Evolutionary conservation across 1,140 invertebrate genomes (phyloP), one percentile per base, ranked within the genome.

Genomic region (Tachypleus tridentatus): DNA sequence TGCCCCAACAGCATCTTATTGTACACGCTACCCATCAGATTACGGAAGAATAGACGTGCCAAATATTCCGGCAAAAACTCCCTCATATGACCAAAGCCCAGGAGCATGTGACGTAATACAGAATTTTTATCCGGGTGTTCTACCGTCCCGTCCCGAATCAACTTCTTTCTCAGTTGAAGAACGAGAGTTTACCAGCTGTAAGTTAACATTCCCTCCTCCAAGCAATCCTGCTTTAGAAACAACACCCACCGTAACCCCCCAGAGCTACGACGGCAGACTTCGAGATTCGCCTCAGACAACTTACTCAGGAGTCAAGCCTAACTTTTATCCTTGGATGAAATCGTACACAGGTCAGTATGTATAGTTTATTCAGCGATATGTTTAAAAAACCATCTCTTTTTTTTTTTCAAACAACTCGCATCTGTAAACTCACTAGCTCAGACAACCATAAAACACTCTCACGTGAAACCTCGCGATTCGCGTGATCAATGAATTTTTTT

Each of bases 291-390:
- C 51, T 52, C 51, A 48, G 49, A 51, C 9, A 48, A 51, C 50
- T 48, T 60, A 57, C 57, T 59, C 51, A 49, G 48, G 49, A 48
- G 51, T 51, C n/a, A 56, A 51, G 53, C 47, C 61, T n/a, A 66
- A 58, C 56, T 71, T 62, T 51, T 71, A 65, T 64, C 69, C 70
- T n/a, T 71, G 70, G 70, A 71, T 71, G 70, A 71, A 71, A 61
- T 70, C 70, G 5, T 71, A 71, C 58, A 60, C 66, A 65, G 70
- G 70, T 71, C 50, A 57, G 67, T 63, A 47, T 57, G 9, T 51
- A 9, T 62, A 49, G 29, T 65, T 57, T 57, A 4, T 57, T 8
- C 56, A 7, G 6, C 47, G 4, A 57, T 29, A 57, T 10, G 10
- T 57, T 10, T 5, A 11, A 11, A 57, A 11, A 11, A 29, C 4